Conservation (phyloP, 23 tunicate species). For the Trididemnum miniatum region DNA sequence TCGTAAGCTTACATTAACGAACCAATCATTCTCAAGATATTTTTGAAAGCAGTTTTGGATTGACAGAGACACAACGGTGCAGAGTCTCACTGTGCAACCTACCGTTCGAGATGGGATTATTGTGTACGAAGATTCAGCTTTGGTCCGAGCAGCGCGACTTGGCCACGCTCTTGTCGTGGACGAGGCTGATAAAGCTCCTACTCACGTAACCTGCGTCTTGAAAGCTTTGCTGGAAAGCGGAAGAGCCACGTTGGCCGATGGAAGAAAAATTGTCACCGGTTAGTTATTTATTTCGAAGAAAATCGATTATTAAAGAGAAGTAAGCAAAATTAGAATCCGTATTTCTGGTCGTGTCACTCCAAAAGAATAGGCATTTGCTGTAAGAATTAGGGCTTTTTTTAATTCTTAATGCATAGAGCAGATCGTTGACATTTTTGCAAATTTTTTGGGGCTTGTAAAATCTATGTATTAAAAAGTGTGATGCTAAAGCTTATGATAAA, state of each 20-base stretch:
- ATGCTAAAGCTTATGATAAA: too few relatives aligned
- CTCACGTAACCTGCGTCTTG: slow-evolving; percentile 92
- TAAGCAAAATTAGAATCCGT: too few relatives aligned
- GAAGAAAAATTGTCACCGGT: slow-evolving; percentile 91
- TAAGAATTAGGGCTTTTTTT: not conserved
- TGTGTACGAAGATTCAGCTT: slow-evolving; percentile 90
- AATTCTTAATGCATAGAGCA: too few relatives aligned
- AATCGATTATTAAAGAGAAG: too few relatives aligned
- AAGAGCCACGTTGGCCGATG: slow-evolving; percentile 88
- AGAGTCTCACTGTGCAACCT: slow-evolving; percentile 91
- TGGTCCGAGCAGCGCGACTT: slow-evolving; percentile 79
- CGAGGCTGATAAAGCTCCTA: slow-evolving; percentile 98
- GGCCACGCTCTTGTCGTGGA: slow-evolving; percentile 97
- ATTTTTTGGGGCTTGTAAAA: too few relatives aligned
- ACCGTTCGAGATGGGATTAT: slow-evolving; percentile 89
- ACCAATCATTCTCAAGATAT: too few relatives aligned
- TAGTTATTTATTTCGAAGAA: too few relatives aligned
- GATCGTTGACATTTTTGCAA: too few relatives aligned
- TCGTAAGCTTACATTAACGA: too few relatives aligned
- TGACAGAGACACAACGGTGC: slow-evolving; percentile 90
- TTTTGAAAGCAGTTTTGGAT: too few relatives aligned
- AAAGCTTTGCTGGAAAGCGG: slow-evolving; percentile 89
- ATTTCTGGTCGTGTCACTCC: too few relatives aligned
- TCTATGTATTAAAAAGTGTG: not conserved
- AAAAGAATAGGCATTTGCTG: not conserved